A percentile compares a stretch with the other conserved stretches of the same genome.
These are phyloP conservation scores for Liposcelis brunnea DNA, from an alignment of 2,888 invertebrate genomes.

Conservation along the genomic window DNA sequence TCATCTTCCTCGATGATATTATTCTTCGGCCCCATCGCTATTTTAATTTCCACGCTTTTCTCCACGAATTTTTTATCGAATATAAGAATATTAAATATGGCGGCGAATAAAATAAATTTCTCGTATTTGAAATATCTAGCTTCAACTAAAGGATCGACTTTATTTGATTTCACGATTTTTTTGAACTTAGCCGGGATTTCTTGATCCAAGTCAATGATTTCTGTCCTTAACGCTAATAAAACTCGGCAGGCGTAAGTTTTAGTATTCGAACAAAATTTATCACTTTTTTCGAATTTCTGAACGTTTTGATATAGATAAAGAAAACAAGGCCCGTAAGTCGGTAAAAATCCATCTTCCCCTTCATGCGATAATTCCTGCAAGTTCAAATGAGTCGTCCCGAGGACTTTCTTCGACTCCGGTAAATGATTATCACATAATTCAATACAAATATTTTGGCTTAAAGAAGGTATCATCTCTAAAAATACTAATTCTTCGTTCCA, in stretches of 20 bases:
- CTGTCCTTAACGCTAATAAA: too few species aligned
- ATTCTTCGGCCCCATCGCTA: too few species aligned
- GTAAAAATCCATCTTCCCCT: not conserved
- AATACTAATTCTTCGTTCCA: not conserved
- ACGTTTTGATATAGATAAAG: not conserved
- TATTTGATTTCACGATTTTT: not conserved
- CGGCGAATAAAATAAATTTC: not conserved
- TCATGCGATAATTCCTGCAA: not conserved
- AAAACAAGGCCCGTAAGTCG: constrained; percentile 3
- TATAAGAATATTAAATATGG: not conserved
- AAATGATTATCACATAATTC: constrained; percentile 1
- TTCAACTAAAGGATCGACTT: not conserved
- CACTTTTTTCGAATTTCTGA: not conserved
- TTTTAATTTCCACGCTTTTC: not conserved
- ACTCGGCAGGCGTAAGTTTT: too few species aligned
- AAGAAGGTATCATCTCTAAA: not conserved
- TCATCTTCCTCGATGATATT: too few species aligned
- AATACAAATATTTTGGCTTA: not conserved
- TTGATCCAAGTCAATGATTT: too few species aligned
- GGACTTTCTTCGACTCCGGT: too few species aligned
- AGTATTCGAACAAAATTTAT: too few species aligned
- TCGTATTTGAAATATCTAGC: not conserved
- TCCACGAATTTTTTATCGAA: not conserved
- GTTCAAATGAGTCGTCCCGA: not conserved
- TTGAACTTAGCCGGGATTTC: too few species aligned